phyloP scores from a whole-genome alignment of 1,140 invertebrate genomes.

The Neodiprion lecontei region DNA sequence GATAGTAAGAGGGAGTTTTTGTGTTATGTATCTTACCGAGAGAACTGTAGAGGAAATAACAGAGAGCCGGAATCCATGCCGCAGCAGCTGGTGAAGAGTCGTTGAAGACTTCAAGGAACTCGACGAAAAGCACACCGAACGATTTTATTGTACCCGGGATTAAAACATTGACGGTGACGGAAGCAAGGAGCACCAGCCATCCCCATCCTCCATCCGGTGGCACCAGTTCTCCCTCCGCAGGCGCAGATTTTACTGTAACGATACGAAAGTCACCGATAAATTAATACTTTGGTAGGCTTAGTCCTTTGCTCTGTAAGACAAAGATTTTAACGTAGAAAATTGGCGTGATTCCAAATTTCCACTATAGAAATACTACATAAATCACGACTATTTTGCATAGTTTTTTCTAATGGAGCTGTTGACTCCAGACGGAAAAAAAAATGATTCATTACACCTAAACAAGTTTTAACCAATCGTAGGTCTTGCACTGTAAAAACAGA shows the following conservation, averaged over 20 bases:
- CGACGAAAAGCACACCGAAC: conserved; percentile 83
- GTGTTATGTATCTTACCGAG: conserved; percentile 67
- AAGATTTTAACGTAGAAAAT: too few relatives aligned
- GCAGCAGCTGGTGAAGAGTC: conserved; percentile 71
- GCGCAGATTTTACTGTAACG: conserved; percentile 32
- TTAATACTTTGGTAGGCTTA: too few relatives aligned
- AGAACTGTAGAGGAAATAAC: conserved; percentile 87
- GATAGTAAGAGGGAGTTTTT: neutral
- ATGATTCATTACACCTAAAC: too few relatives aligned
- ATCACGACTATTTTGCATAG: too few relatives aligned
- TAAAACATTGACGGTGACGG: conserved; percentile 81
- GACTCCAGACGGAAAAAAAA: too few relatives aligned
- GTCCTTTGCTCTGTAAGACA: too few relatives aligned
- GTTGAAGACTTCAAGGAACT: conserved; percentile 79
- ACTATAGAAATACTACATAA: too few relatives aligned
- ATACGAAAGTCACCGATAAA: neutral
- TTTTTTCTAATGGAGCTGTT: too few relatives aligned
- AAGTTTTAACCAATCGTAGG: too few relatives aligned
- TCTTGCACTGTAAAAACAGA: too few relatives aligned
- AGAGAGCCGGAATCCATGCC: conserved; percentile 83
- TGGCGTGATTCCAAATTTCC: too few relatives aligned
- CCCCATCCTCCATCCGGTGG: conserved; percentile 79
- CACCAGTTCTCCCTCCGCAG: conserved; percentile 59
- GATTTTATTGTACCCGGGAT: conserved; percentile 88
- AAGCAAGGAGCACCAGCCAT: conserved; percentile 82